phyloP scores from a whole-genome alignment of 2,888 invertebrate species.

The Ormyrus thymus region DNA sequence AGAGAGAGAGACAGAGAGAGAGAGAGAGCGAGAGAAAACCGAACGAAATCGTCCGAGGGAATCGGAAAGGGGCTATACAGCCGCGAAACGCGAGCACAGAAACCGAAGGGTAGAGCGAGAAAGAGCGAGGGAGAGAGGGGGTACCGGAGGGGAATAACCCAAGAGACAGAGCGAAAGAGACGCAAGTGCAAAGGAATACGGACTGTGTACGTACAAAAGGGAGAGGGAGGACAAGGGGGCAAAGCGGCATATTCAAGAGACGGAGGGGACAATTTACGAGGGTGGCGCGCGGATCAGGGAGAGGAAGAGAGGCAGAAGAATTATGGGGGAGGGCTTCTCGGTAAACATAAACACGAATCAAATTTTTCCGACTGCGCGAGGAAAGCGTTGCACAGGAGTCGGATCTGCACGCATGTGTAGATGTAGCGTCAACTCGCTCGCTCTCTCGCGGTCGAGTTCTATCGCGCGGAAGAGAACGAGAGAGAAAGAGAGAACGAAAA shows the following conservation, averaged over 20 bases:
- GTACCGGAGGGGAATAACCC: conserved; percentile 18
- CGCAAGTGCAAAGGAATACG: conserved; percentile 46
- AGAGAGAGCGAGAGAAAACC: conserved; percentile 21
- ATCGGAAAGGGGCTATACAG: neutral
- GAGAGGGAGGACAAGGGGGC: conserved; percentile 1
- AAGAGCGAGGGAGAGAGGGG: conserved; percentile 42
- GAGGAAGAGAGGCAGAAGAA: conserved; percentile 47
- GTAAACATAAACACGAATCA: conserved; percentile 72
- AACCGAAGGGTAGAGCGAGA: neutral
- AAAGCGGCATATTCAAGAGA: conserved; percentile 21
- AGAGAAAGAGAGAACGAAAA: neutral
- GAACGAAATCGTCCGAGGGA: neutral
- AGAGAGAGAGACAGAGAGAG: conserved; percentile 16
- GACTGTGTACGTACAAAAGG: neutral
- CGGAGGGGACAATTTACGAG: conserved; percentile 46
- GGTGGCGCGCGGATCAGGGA: conserved; percentile 48
- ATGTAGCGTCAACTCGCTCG: conserved; percentile 50
- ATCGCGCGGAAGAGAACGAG: conserved; percentile 57
- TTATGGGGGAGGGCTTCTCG: conserved; percentile 65
- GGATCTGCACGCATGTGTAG: neutral
- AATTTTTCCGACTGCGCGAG: conserved; percentile 54
- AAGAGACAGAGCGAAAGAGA: conserved; percentile 19
- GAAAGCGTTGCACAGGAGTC: neutral
- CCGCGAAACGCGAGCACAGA: conserved; percentile 48
- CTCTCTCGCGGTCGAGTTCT: conserved; percentile 57